Evolutionary conservation across 2,113 vertebrate genomes (phyloP).

Genomic region (Muscicapa adusta): DNA sequence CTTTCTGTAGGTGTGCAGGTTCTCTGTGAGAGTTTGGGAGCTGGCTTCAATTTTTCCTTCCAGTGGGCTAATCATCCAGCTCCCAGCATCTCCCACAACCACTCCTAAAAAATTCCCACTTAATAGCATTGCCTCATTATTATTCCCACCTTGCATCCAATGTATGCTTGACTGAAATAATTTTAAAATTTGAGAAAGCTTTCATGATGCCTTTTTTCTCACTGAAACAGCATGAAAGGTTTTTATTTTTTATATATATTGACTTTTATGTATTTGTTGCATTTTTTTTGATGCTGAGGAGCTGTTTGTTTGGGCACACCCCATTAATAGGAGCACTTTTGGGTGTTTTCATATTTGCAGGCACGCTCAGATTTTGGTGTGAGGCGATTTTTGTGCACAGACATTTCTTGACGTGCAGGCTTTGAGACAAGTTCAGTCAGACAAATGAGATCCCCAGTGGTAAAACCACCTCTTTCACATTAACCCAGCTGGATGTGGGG

Average conservation of each 20-base stretch:
- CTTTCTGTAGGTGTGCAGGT: background rate
- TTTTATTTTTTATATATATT: background rate
- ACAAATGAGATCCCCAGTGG: background rate
- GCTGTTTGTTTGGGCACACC: background rate
- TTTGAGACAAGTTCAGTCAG: background rate
- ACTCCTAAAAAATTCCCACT: background rate
- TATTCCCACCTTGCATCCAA: background rate
- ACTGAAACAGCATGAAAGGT: background rate
- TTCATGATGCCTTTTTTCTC: background rate
- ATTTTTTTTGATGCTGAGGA: background rate
- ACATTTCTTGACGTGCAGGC: background rate
- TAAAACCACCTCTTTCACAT: background rate
- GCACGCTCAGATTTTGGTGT: too few relatives aligned
- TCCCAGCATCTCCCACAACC: background rate
- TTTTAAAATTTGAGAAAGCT: background rate
- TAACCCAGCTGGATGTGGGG: background rate
- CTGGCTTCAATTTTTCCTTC: background rate
- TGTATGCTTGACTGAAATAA: background rate
- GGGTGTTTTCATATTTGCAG: accelerated
- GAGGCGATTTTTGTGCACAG: background rate
- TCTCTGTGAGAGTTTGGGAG: background rate
- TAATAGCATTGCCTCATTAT: background rate
- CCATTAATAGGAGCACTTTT: accelerated
- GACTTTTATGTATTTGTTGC: accelerated
- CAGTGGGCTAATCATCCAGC: background rate